phyloP scores from a whole-genome alignment of 2,797 vertebrate species.

The Ataeniobius toweri region DNA sequence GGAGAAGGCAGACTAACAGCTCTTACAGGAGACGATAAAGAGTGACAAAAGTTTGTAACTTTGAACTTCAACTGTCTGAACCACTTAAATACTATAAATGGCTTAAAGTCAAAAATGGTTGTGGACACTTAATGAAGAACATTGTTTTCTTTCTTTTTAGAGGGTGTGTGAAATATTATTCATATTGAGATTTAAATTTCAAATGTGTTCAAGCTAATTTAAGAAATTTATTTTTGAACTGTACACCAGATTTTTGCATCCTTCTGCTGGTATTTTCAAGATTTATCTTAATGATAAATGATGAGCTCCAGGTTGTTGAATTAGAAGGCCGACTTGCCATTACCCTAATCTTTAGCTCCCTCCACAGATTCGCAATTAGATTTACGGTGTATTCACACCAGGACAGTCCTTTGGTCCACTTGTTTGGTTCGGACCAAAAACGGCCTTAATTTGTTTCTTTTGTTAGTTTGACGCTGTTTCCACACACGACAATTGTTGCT shows the following conservation, averaged over 20 bases:
- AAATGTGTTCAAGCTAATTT: not conserved
- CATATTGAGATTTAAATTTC: no score
- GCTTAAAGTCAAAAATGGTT: not conserved
- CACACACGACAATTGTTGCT: no score
- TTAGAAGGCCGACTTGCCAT: not conserved
- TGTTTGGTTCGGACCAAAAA: no score
- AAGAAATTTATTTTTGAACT: not conserved
- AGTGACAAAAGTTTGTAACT: not conserved
- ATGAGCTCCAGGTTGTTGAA: not conserved
- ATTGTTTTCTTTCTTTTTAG: not conserved
- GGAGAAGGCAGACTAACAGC: slow-evolving; percentile 3
- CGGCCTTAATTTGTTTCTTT: no score
- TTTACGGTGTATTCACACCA: no score
- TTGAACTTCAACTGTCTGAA: slow-evolving; percentile 1
- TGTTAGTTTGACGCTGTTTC: no score
- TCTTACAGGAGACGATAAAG: slow-evolving; percentile 17
- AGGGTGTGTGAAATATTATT: not conserved
- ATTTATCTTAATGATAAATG: not conserved
- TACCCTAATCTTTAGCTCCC: no score
- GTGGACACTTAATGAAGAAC: not conserved
- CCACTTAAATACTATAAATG: not conserved
- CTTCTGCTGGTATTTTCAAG: not conserved
- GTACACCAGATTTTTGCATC: not conserved
- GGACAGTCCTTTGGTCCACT: no score
- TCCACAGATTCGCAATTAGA: not conserved